Evolutionary conservation across 2,113 vertebrate genomes (phyloP), one percentile per base, ranked within the genome.

Genomic region (Columba livia): DNA sequence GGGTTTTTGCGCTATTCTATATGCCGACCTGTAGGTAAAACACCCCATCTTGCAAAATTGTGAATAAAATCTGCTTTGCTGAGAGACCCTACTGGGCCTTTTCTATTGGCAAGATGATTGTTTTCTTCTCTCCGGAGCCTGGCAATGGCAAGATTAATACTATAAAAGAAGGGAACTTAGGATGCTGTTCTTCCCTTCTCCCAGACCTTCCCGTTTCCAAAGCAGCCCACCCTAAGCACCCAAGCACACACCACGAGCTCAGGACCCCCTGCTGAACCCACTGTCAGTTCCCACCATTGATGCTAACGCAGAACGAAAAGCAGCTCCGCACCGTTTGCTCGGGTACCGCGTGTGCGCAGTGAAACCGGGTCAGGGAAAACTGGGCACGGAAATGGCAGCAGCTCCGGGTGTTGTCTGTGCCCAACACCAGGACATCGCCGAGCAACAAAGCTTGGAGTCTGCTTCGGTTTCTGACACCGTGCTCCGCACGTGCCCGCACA

Each of bases 341-440:
- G 50, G 50, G 24, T 24, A 24, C 24, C 15, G 11, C 6, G 32
- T 18, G 31, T 14, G 2, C 9, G 9, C 12, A 1, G 11, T 3
- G 44, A 69, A 97, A 94, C 29, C 86, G 72, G 96, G 95, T 85
- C 97, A 95, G 89, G 12, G 86, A 31, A 89, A 85, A 56, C 10
- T 0, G 56, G 89, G 50, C 67, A 75, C 25, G 9, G 64, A 12
- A 5, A 67, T 6, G 47, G 80, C 65, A 48, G 89, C 85, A 75
- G 69, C 15, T 92, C 44, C 20, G 48, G 89, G 75, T 74, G 6
- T 0, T 14, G 34, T 14, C 8, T 10, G 67, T n/a, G 75, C 66
- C 60, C 53, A 44, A 44, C 42, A 44, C 7, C 42, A 44, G 42
- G 24, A 24, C 9, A 65, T 14, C 0, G 0, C 71, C 12, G 38